Base-by-base conservation (phyloP, 2,797 vertebrate genomes). In the Chloroceryle amazona region DNA sequence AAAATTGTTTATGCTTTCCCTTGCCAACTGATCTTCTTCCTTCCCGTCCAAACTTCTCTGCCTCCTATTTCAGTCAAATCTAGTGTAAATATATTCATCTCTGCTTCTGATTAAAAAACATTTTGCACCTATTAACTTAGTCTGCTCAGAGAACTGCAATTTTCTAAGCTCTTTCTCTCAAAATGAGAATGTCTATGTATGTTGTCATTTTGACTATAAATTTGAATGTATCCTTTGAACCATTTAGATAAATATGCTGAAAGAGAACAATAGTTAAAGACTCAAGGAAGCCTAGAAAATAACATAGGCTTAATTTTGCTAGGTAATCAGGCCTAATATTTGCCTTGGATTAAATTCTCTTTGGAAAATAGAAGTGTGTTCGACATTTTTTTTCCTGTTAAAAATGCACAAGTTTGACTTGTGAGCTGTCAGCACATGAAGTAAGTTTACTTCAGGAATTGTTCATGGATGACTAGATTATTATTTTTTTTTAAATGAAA, bases 81-180 rank as follows among this genome's bases (percentile, higher is more conserved):
- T 87, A 93, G 63, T 92, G 71, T 95, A 96, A 96, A 95, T 97
- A 86, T 84, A 94, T 79, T 95, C 5, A 1, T 90, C 86, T 97
- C 95, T 93, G 94, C 83, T 93, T 95, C 78, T 96, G 90, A 97
- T 96, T 97, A 96, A 96, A 97, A 93, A 82, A 14, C 94, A 89
- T 89, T 96, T 96, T 94, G 78, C 94, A 89, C 90, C 93, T 97
- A 93, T 95, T 97, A 95, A 90, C 81, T 95, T 89, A 88, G 61
- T 89, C 65, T 78, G 47, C 61, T 87, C 76, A 61, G 78, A 81
- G 65, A 93, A 37, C n/a, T 67, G 49, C 39, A 74, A 46, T 90
- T 96, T 94, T 93, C 90, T 65, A 37, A 92, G 74, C 83, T 76
- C 19, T 93, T 73, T 83, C 86, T 52, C 67, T 90, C 87, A 21